Evolutionary conservation across 2,797 vertebrate genomes (phyloP).

Genomic region (Etheostoma nigrum): DNA sequence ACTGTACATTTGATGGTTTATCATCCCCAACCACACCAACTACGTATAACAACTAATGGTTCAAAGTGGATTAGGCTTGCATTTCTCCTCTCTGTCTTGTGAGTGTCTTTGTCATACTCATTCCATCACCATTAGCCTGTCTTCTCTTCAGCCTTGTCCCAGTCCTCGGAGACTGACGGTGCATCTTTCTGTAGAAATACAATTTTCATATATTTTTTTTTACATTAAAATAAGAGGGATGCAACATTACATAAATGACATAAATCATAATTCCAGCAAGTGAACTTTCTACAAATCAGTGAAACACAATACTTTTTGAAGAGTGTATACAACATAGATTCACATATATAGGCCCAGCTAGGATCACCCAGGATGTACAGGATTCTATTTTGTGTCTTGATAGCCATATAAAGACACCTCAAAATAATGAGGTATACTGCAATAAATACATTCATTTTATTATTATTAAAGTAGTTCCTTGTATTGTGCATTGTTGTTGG

Average conservation of each 20-base stretch:
- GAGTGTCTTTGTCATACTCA: background rate
- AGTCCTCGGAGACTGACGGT: constrained; percentile 27
- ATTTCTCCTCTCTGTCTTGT: background rate
- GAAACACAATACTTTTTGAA: background rate
- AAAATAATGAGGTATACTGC: background rate
- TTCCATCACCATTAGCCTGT: background rate
- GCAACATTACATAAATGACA: background rate
- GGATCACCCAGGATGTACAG: no score
- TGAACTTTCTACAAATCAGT: background rate
- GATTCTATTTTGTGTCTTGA: no score
- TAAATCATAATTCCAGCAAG: background rate
- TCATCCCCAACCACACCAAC: background rate
- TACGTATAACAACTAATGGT: background rate
- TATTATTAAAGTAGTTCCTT: background rate
- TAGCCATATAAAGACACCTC: background rate
- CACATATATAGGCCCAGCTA: no score
- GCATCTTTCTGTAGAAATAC: constrained; percentile 36
- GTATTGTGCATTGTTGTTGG: background rate
- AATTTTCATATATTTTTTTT: background rate
- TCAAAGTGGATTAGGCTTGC: background rate
- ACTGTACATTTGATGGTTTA: background rate
- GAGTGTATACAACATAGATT: no score
- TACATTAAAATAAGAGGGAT: background rate
- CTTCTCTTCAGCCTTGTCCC: constrained; percentile 21
- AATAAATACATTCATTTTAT: background rate